Evolutionary conservation across 1,140 invertebrate genomes (phyloP), one percentile per base, ranked within the genome.

Genomic region (Lepidostoma basale): DNA sequence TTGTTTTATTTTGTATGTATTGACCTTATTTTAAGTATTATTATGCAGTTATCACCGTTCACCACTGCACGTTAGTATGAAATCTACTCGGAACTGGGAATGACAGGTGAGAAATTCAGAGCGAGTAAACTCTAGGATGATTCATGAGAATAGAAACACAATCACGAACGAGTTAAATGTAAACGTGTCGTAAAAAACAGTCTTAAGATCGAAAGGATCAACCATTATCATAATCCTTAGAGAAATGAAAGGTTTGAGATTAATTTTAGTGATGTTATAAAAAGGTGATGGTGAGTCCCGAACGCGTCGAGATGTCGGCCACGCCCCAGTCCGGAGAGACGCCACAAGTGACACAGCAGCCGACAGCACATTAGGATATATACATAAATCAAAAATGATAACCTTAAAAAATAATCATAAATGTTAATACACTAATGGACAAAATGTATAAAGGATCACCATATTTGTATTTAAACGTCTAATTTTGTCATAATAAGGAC

Each of bases 1-100:
- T 60, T 67, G 64, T 59, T 66, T 70, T 40, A 42, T 70, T 49
- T 64, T 66, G 54, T 44, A 67, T 70, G 58, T 67, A 69, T n/a
- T 64, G 62, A 69, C 56, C 69, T 67, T 70, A 70, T 62, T 54
- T 30, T 60, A 62, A 69, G 59, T 40, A 62, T 49, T 66, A 59
- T 66, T 59, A 70, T 70, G 64, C 60, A 52, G 59, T 65, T 62
- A 62, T 70, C 54, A 65, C 45, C 42, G 49, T 42, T 62, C 68
- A 67, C 56, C 36, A 49, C 40, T 63, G 44, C 30, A 69, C 45
- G 33, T 47, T 56, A 25, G 47, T 63, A 54, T 52, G 58, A 58
- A 69, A 56, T 69, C 33, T 42, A 44, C 58, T 42, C 33, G 18
- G 67, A 65, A 70, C 68, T 62, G 68, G 62, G 52, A 62, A 44